Evolutionary conservation across 2,888 invertebrate species (phyloP), one percentile per base, ranked within the genome.

Genomic region (Metallyticus violacea): DNA sequence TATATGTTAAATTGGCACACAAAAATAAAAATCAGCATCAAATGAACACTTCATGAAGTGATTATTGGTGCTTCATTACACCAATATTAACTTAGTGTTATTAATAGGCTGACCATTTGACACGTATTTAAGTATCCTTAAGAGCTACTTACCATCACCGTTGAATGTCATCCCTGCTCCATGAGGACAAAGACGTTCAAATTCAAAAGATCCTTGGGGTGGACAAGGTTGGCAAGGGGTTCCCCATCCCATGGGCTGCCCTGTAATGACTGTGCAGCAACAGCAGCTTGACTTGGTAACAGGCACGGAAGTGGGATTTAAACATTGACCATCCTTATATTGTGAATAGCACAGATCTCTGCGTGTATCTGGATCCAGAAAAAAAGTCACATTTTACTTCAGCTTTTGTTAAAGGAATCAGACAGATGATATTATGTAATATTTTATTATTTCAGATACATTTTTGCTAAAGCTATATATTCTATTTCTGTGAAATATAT

Each of bases 231-330:
- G 95, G 91, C 97, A 97, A 6, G 94, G 94, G 1, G 94, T 95
- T 1, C 97, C 97, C 97, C 97, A 97, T 7, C 96, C 97, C 92
- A 96, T 93, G 9, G 94, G 93, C 89, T 95, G 93, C 0, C 95
- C 96, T 89, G 94, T 90, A 77, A 94, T 93, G 9, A 94, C 93
- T 0, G 94, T 94, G 89, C 96, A 96, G 91, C 97, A 97, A 90
- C 97, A 97, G 89, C 97, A 97, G 90, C 95, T 95, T 0, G 97
- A 97, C 90, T 96, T 95, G 0, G 97, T 96, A n/a, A 97, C 96
- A 0, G 96, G 95, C 9, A 94, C 94, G 3, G 94, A 93, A 0
- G 96, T 95, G 0, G 97, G 96, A 88, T 95, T 96, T 85, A 95
- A 94, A 90, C 97, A 97, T 87, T 95, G 94, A 0, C 96, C 97